Conservation (phyloP, 2,113 vertebrate genomes). For the Rostratula benghalensis region DNA sequence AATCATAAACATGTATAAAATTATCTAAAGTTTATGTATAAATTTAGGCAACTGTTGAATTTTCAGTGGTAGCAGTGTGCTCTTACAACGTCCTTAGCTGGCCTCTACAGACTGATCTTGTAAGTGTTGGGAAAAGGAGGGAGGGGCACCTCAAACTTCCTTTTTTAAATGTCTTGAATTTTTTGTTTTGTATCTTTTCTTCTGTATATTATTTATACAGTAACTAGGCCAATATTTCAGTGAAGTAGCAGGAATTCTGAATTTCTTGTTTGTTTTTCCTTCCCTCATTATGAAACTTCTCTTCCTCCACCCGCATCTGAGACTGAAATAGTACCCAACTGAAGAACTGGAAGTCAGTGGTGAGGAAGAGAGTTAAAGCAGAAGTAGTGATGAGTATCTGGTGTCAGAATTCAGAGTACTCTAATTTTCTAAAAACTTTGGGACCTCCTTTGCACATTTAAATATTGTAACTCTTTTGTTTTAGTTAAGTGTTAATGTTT, state of each 20-base stretch:
- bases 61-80: background rate
- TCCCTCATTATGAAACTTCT: background rate
- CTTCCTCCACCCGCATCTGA: rapidly evolving
- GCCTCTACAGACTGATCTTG: background rate
- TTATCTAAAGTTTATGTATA: background rate
- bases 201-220: background rate
- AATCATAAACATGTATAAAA: background rate
- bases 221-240: background rate
- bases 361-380: background rate
- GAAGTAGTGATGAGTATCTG: background rate
- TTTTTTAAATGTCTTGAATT: background rate
- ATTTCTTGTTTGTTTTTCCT: background rate
- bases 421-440: background rate
- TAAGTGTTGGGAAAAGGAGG: background rate
- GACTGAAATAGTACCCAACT: background rate
- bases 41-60: background rate
- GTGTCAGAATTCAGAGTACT: background rate
- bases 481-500: no score
- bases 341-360: background rate
- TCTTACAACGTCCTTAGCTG: background rate
- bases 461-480: background rate
- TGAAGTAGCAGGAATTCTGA: background rate
- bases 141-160: rapidly evolving
- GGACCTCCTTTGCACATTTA: background rate
- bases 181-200: background rate